Evolutionary conservation across 2,113 vertebrate genomes (phyloP), one percentile per base, ranked within the genome.

Genomic region (Crotalus helleri): DNA sequence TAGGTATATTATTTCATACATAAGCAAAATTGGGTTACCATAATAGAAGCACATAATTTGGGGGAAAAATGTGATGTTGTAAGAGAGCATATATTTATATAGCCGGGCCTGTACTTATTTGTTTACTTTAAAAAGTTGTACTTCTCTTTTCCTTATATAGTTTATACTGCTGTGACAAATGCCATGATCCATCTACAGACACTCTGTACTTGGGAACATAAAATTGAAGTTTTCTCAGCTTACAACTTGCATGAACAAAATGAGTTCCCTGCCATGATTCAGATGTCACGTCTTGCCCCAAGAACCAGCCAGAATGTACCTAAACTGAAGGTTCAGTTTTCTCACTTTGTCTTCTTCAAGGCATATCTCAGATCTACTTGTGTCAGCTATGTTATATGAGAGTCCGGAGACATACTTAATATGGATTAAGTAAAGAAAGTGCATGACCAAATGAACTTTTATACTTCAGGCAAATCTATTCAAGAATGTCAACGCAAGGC

Each of bases 1-100:
- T 94, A 91, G 92, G 51, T 85, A 54, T 91, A 26, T 1, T 1
- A 29, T 93, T 94, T 57, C 90, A 39, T 54, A 57, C 29, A 93
- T 53, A 93, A 17, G 49, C 92, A 81, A 90, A 90, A 94, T n/a
- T 94, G 88, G 33, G 9, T 10, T 53, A 64, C n/a, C 29, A 64
- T 9, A 64, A 87, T 44, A 92, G 49, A 90, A 90, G 13, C 10
- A 51, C 33, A 54, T 3, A 59, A 88, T 23, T 81, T 0, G 29
- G 6, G 8, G 5, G 4, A 15, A 39, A 39, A 9, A 55, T 10
- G 9, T 49, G 39, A 49, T 49, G 44, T 55, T 91, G 54, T 91
- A 29, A 86, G 39, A 11, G 39, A 44, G 8, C 44, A 59, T 61
- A 58, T 10, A 89, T 89, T 89, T 57, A 61, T 58, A 13, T 44